Conservation (phyloP, 1,140 invertebrate species). For the Eufriesea mexicana region DNA sequence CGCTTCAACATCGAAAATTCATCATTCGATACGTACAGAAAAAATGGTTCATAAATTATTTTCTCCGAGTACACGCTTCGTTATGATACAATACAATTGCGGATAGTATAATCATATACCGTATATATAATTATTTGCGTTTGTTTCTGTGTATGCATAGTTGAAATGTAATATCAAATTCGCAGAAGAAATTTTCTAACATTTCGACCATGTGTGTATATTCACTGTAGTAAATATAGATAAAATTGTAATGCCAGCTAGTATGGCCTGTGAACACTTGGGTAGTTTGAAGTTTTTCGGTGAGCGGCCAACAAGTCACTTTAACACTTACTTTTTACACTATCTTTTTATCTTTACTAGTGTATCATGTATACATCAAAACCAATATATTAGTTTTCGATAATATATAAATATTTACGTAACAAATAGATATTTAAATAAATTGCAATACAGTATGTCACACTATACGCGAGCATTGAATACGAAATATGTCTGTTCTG, state of each 20-base stretch:
- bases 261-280: conserved; percentile 72
- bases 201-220: conserved; percentile 59
- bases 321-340: conserved; percentile 53
- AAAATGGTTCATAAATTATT: conserved; percentile 56
- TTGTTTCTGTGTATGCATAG: conserved; percentile 35
- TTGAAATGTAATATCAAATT: conserved; percentile 60
- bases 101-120: conserved; percentile 48
- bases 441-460: conserved; percentile 45
- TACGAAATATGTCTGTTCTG: conserved; percentile 48
- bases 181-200: conserved; percentile 16
- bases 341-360: conserved; percentile 44
- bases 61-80: conserved; percentile 50
- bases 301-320: conserved; percentile 47
- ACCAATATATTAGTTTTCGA: conserved; percentile 53
- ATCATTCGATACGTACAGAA: conserved; percentile 42
- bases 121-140: conserved; percentile 36
- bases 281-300: conserved; percentile 69
- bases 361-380: conserved; percentile 51
- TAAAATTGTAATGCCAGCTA: conserved; percentile 65
- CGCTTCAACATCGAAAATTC: conserved; percentile 61
- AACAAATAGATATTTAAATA: conserved; percentile 55
- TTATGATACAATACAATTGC: conserved; percentile 61
- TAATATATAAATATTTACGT: conserved; percentile 45
- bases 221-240: conserved; percentile 60
- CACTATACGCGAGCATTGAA: conserved; percentile 47